Evolutionary conservation across 2,113 vertebrate genomes (phyloP).

Genomic region (Phaethon lepturus): DNA sequence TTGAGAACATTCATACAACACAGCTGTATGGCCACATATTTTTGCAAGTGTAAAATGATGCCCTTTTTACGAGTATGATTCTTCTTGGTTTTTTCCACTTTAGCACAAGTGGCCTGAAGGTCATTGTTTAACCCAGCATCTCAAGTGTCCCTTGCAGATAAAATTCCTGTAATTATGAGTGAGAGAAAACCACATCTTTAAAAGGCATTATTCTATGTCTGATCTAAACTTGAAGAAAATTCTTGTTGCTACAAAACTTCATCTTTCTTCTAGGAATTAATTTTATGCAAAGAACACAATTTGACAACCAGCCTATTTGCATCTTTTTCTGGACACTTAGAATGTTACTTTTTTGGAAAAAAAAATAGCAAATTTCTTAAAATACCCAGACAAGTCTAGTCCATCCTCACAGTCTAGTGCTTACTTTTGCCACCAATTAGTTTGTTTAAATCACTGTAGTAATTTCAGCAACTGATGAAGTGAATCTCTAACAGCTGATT

Average conservation of each 20-base stretch:
- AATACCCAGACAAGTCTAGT: neutral
- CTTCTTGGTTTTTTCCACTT: neutral
- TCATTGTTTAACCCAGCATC: neutral
- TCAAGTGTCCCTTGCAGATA: neutral
- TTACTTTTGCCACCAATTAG: neutral
- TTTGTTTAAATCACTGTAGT: slow-evolving; percentile 8
- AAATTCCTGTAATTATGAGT: neutral
- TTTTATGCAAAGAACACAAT: neutral
- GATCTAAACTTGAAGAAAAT: neutral
- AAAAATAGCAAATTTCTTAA: neutral
- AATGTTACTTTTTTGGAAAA: neutral
- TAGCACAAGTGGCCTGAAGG: neutral
- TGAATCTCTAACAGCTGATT: neutral
- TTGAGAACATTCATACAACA: neutral
- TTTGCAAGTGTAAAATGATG: neutral
- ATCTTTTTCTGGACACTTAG: neutral
- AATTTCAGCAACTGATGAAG: slow-evolving; percentile 26
- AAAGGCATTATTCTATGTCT: neutral
- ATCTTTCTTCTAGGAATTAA: neutral
- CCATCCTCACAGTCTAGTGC: neutral
- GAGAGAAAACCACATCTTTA: neutral
- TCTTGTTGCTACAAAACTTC: neutral
- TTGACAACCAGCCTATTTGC: neutral
- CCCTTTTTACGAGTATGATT: neutral
- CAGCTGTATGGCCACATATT: neutral